phyloP scores from a whole-genome alignment of 1,140 invertebrate genomes.

The Linepithema humile region DNA sequence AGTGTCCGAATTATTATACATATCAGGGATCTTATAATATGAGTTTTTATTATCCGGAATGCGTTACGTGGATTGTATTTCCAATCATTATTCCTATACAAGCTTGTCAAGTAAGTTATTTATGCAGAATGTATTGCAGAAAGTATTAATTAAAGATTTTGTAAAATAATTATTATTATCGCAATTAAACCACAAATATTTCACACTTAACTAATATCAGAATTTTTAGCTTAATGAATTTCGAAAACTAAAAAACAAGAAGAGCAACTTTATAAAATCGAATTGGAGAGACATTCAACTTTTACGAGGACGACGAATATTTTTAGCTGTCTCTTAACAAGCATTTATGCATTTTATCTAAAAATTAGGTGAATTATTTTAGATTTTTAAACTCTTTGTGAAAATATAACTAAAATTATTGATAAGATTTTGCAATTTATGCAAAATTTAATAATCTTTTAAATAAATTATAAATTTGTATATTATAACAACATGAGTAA shows the following conservation, averaged over 20 bases:
- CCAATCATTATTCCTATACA: constrained; percentile 89
- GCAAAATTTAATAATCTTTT: background rate
- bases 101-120: constrained; percentile 86
- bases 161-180: background rate
- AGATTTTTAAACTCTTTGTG: background rate
- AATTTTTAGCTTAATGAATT: constrained; percentile 68
- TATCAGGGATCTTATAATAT: constrained; percentile 90
- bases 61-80: constrained; percentile 91
- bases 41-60: constrained; percentile 85
- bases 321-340: constrained; percentile 53
- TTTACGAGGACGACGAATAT: constrained; percentile 67
- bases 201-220: background rate
- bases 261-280: constrained; percentile 58
- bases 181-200: background rate
- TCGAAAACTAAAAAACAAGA: constrained; percentile 67
- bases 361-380: background rate
- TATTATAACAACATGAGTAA: background rate
- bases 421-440: background rate
- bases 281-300: constrained; percentile 66
- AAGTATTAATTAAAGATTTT: background rate
- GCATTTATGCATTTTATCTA: background rate
- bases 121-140: background rate
- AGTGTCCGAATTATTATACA: constrained; percentile 84
- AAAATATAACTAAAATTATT: background rate
- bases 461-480: background rate